These are phyloP conservation scores for Henicopernis longicauda DNA, from an alignment of 2,113 vertebrate genomes.

Conservation along the genomic window DNA sequence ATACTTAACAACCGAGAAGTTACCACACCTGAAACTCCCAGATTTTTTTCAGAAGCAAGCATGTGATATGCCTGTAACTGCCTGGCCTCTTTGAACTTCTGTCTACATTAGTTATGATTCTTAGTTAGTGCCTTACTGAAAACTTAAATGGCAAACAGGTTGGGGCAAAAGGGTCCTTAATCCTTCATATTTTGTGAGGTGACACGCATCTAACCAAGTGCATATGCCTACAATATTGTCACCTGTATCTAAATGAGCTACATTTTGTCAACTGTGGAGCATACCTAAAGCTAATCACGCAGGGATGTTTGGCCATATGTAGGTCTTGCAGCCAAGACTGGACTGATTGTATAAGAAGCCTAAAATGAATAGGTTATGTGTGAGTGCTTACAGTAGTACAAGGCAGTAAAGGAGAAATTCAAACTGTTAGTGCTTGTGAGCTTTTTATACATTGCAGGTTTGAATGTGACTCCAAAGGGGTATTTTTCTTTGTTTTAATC, in stretches of 20 bases:
- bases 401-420: neutral
- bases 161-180: neutral
- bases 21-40: neutral
- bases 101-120: accelerated
- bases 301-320: accelerated
- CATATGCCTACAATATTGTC: accelerated
- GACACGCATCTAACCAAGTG: neutral
- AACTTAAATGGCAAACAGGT: neutral
- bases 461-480: neutral
- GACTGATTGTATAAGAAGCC: neutral
- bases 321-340: neutral
- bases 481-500: neutral
- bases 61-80: neutral
- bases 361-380: neutral
- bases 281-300: accelerated
- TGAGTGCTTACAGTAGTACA: neutral
- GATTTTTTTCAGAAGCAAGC: neutral
- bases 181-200: accelerated
- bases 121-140: neutral
- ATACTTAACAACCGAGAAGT: neutral
- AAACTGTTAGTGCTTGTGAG: neutral
- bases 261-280: too few species aligned
- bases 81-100: neutral
- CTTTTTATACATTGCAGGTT: neutral
- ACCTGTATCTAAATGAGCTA: neutral